These are phyloP conservation scores for Thymelicus lineola DNA, from an alignment of 2,888 invertebrate species.

Conservation along the genomic window DNA sequence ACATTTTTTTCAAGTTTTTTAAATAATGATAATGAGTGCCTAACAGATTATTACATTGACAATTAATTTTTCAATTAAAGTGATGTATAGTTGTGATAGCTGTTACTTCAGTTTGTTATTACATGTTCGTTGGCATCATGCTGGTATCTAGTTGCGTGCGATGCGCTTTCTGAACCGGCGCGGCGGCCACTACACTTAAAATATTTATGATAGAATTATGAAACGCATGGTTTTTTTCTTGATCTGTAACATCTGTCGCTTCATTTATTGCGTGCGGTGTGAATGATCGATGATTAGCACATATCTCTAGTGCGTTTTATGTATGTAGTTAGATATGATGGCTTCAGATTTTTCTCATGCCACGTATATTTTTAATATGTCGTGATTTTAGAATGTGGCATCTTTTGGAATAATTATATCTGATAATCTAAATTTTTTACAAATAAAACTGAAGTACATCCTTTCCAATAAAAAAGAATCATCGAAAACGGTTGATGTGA, in stretches of 20 bases:
- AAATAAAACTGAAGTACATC: too few species aligned
- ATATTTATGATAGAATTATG: slow-evolving; percentile 56
- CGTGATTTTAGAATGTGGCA: too few species aligned
- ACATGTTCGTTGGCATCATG: slow-evolving; percentile 5
- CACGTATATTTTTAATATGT: not conserved
- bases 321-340: slow-evolving; percentile 14
- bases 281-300: slow-evolving; percentile 40
- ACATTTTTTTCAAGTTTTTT: not conserved
- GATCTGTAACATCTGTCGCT: slow-evolving; percentile 46
- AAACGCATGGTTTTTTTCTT: slow-evolving; percentile 49
- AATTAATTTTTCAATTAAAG: not conserved
- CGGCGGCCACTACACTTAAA: slow-evolving; percentile 45
- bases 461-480: too few species aligned
- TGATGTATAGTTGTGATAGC: slow-evolving; percentile 2
- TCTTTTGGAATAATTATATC: too few species aligned
- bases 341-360: not conserved
- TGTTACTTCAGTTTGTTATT: slow-evolving; percentile 14
- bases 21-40: not conserved
- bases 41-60: not conserved
- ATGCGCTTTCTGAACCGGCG: slow-evolving; percentile 65
- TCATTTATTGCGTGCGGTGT: slow-evolving; percentile 46
- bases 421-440: too few species aligned
- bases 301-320: slow-evolving; percentile 19
- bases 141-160: slow-evolving; percentile 53
- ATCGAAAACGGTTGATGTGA: too few species aligned